Evolutionary conservation across 2,888 invertebrate species (phyloP), one percentile per base, ranked within the genome.

Genomic region (Polia nebulosa): DNA sequence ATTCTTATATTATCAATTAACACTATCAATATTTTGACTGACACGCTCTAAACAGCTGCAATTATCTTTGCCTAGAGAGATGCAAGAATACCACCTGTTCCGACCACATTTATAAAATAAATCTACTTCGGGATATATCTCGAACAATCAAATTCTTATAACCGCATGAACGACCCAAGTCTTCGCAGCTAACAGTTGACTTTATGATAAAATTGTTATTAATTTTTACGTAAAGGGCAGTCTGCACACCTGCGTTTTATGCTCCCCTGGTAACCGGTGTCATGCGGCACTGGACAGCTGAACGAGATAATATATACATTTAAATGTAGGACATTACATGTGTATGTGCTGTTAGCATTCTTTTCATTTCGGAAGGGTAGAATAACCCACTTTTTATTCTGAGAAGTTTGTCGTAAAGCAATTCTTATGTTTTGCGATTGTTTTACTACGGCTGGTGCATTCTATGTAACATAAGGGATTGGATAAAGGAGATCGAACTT

Each of bases 171-270:
- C n/a, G n/a, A n/a, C n/a, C n/a, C n/a, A n/a, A n/a, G n/a, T n/a
- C 41, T 36, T 29, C 8, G 2, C 22, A 13, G 8, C 29, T 20
- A 7, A 45, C 49, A 36, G 13, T 32, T 57, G 36, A 62, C 58
- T 55, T 62, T 45, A 60, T 29, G 34, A 60, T 52, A 63, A 52
- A 45, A 45, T 25, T 49, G 15, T 20, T 8, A 29, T 39, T n/a
- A n/a, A 3, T 66, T 45, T 64, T 57, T 29, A 32, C 22, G 1
- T 13, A 62, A 59, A 76, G 76, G 76, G 59, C 62, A 77, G 34
- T 49, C 20, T 0, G 32, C 5, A 41, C 71, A 78, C 67, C 78
- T 78, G 78, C 71, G 25, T n/a, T 11, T 45, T 51, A 56, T 73
- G 49, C 45, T 51, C 62, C 72, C 78, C 76, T 62, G 27, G 27